A percentile compares a stretch with the other conserved stretches of the same genome.
Evolutionary conservation across 1,140 invertebrate genomes (phyloP).

Genomic region (Trichonephila clavipes): DNA sequence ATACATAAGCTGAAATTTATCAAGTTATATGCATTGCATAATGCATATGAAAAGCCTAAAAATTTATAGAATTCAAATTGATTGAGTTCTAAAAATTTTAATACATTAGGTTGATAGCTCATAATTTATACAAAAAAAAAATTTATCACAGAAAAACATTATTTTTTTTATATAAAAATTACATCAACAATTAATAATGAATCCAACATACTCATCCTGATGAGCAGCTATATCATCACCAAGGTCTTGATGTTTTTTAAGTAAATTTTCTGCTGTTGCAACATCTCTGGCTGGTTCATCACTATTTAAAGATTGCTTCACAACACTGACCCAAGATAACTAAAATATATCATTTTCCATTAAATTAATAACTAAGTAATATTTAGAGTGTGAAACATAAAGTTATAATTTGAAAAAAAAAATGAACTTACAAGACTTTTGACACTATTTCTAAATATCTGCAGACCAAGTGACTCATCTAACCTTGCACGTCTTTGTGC

Average conservation of each 20-base stretch:
- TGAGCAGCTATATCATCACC: constrained; percentile 95
- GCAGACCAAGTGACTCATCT: constrained; percentile 95
- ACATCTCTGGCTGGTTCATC: constrained; percentile 92
- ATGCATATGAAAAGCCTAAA: too few species aligned
- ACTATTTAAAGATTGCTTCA: constrained; percentile 90
- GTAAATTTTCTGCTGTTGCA: constrained; percentile 92
- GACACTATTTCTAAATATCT: constrained; percentile 94
- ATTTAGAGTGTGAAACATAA: neutral
- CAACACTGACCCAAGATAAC: constrained; percentile 88
- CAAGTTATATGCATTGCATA: too few species aligned
- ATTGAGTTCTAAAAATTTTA: too few species aligned
- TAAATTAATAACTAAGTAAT: neutral
- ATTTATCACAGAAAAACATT: neutral
- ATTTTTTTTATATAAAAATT: neutral
- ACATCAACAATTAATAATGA: neutral
- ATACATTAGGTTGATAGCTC: too few species aligned
- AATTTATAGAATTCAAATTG: too few species aligned
- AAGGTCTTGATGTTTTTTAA: constrained; percentile 95
- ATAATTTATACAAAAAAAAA: too few species aligned
- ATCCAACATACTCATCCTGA: constrained; percentile 86
- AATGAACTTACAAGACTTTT: constrained; percentile 85
- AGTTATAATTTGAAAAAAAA: neutral
- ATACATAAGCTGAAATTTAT: too few species aligned
- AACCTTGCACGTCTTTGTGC: constrained; percentile 89
- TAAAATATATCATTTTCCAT: constrained; percentile 75